Evolutionary conservation across 1,140 invertebrate genomes (phyloP).

Genomic region (Pantala flavescens): DNA sequence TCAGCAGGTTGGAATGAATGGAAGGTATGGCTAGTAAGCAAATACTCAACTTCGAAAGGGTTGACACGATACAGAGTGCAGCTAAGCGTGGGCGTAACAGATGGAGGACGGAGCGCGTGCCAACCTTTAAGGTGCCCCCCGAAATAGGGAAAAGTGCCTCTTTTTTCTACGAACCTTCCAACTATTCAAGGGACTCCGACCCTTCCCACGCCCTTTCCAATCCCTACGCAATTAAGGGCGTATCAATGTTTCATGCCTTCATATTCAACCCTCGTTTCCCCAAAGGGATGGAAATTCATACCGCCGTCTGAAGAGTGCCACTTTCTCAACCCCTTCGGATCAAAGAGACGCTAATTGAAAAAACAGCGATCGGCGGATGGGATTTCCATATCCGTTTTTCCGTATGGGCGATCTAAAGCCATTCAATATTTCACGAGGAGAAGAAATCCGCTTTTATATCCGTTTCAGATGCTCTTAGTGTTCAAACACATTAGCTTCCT

Average conservation of each 20-base stretch:
- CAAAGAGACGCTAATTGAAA: not conserved
- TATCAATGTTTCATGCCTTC: constrained; percentile 9
- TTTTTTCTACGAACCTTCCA: not conserved
- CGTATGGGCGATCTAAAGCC: not conserved
- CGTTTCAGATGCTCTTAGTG: no score
- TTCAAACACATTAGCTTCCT: no score
- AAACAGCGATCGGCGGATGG: not conserved
- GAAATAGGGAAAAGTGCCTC: no score
- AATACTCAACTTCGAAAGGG: not conserved
- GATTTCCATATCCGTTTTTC: constrained; percentile 2
- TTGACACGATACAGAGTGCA: not conserved
- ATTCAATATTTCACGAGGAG: no score
- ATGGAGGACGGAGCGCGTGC: not conserved
- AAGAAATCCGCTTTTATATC: no score
- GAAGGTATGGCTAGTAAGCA: not conserved
- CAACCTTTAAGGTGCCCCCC: not conserved
- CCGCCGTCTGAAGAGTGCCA: not conserved
- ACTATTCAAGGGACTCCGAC: not conserved
- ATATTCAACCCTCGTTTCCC: not conserved
- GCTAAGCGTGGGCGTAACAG: not conserved
- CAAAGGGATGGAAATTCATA: constrained; percentile 1
- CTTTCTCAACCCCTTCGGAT: not conserved
- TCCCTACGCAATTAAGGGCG: not conserved
- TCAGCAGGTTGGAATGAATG: not conserved
- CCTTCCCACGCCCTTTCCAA: not conserved